Conservation (phyloP, 2,797 vertebrate genomes). For the Columba guinea region DNA sequence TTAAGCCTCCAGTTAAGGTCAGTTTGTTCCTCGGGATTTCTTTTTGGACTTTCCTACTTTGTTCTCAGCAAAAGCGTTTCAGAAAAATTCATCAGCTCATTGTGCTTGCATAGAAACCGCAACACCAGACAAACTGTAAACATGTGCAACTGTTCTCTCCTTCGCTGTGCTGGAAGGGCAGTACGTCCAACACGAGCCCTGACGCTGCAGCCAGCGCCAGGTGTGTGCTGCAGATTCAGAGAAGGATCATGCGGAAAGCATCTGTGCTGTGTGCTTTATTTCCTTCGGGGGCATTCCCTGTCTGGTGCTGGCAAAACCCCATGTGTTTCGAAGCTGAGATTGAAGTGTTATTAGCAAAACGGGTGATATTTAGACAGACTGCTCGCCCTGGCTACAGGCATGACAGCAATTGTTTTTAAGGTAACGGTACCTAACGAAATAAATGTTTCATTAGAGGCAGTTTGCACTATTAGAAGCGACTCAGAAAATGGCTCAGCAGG, state of each 20-base stretch:
- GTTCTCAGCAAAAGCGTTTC: background rate
- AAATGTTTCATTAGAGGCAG: too few species aligned
- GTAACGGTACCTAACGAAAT: background rate
- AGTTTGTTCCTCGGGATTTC: background rate
- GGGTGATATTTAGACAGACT: background rate
- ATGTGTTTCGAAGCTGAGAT: background rate
- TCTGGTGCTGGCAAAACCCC: background rate
- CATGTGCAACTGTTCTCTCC: background rate
- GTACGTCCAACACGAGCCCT: background rate
- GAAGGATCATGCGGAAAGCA: background rate
- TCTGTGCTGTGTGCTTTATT: fast-evolving
- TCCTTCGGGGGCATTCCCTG: background rate
- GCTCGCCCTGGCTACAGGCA: background rate
- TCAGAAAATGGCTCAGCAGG: background rate
- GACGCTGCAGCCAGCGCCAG: fast-evolving
- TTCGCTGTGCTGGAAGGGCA: background rate
- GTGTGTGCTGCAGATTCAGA: background rate
- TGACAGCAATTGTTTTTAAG: background rate
- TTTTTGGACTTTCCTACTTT: background rate
- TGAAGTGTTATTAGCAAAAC: background rate
- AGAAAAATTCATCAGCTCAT: background rate
- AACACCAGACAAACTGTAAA: background rate
- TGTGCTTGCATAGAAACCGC: background rate
- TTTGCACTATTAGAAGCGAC: background rate
- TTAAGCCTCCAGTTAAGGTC: background rate